Conservation (phyloP, 2,113 vertebrate genomes). For the Syngnathoides biaculeatus region DNA sequence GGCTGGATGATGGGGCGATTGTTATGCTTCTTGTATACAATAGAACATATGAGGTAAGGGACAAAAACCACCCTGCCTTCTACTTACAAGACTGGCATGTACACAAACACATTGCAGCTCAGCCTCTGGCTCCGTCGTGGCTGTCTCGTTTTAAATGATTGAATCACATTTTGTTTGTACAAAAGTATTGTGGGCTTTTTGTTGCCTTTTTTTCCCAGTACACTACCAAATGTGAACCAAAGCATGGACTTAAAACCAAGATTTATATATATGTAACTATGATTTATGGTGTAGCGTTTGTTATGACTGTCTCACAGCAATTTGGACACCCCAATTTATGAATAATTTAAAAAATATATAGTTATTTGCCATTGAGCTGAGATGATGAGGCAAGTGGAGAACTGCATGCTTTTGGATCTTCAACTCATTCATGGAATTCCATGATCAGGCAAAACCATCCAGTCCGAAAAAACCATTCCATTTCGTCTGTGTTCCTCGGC, state of each 20-base stretch:
- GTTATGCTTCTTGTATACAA: not conserved
- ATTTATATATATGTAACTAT: not conserved
- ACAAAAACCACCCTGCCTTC: not conserved
- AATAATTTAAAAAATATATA: too few species aligned
- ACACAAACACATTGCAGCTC: not conserved
- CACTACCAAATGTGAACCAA: not conserved
- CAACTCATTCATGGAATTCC: not conserved
- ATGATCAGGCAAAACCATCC: not conserved
- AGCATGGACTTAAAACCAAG: not conserved
- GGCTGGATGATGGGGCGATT: not conserved
- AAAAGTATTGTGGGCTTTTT: not conserved
- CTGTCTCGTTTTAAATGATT: not conserved
- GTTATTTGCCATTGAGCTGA: too few species aligned
- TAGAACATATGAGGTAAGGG: not conserved
- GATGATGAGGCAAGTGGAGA: not conserved
- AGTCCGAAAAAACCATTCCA: not conserved
- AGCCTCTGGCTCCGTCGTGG: not conserved
- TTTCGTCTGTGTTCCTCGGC: not conserved
- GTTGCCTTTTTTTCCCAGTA: not conserved
- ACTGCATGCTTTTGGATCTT: not conserved
- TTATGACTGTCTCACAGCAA: too few species aligned
- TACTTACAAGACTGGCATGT: not conserved
- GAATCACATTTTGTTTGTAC: not conserved
- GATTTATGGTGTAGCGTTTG: not conserved
- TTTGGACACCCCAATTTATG: too few species aligned